A percentile compares a stretch with the other conserved stretches of the same genome.
Conservation (phyloP, 2,113 vertebrate genomes). For the Serilophus lunatus region DNA sequence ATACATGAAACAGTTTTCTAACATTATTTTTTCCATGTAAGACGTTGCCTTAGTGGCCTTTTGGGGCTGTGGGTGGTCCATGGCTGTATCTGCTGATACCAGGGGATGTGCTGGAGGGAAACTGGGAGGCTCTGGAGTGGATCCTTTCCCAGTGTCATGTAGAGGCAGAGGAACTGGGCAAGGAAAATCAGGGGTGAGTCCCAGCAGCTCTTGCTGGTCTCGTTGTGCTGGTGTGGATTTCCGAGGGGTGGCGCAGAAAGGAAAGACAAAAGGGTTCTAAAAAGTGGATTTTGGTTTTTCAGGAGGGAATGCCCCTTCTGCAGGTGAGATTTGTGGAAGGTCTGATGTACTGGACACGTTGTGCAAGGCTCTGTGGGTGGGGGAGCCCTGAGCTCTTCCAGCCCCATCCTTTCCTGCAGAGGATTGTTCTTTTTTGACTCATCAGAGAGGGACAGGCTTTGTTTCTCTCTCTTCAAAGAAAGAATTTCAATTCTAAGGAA, state of each 20-base stretch:
- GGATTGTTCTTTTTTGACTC: background rate
- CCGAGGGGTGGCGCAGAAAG: background rate
- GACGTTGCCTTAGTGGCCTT: background rate
- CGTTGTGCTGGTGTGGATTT: background rate
- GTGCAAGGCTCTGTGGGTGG: background rate
- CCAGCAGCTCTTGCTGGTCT: background rate
- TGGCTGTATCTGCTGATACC: background rate
- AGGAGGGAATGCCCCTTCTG: background rate
- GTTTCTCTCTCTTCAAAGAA: background rate
- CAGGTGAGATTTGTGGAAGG: too few species aligned
- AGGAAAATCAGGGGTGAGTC: background rate
- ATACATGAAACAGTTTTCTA: background rate
- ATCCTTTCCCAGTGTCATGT: background rate
- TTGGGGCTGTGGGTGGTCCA: constrained; percentile 21
- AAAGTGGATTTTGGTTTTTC: background rate
- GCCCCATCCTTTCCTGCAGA: background rate
- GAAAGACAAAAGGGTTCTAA: background rate
- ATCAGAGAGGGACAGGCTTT: background rate
- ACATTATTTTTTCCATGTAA: background rate
- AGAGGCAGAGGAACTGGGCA: background rate
- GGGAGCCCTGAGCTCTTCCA: background rate
- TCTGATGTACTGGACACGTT: background rate
- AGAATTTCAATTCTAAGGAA: background rate
- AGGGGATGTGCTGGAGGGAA: background rate
- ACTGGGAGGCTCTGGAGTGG: background rate